A percentile compares a stretch with the other conserved stretches of the same genome.
Evolutionary conservation across 2,113 vertebrate species (phyloP).

Genomic region (Oxyruncus cristatus): DNA sequence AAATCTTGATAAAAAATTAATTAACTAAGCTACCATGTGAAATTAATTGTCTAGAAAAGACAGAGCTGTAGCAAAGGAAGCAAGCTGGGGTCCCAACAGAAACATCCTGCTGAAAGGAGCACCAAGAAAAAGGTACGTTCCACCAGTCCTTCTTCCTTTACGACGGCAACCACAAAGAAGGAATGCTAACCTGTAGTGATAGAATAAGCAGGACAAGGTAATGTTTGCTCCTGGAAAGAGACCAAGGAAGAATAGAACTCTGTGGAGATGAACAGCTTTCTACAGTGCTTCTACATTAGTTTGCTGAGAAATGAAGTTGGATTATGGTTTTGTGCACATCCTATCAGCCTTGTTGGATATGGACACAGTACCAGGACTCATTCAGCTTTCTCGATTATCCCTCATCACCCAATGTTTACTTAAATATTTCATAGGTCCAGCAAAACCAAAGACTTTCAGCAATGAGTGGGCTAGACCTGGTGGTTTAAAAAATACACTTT

Average conservation of each 20-base stretch:
- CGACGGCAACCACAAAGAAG: neutral
- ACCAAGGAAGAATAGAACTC: neutral
- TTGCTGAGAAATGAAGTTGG: neutral
- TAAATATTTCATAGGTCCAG: neutral
- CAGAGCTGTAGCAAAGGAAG: neutral
- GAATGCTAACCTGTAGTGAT: neutral
- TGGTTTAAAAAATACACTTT: neutral
- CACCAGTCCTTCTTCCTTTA: neutral
- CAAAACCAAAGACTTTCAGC: neutral
- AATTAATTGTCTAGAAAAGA: neutral
- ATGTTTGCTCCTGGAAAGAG: neutral
- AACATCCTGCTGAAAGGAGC: neutral
- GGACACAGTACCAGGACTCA: neutral
- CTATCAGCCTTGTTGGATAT: neutral
- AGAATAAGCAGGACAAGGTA: neutral
- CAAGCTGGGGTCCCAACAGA: neutral
- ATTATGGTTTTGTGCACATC: neutral
- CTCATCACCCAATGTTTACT: neutral
- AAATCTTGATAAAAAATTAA: neutral
- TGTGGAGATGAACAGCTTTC: neutral
- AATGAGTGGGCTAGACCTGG: neutral
- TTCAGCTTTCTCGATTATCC: neutral
- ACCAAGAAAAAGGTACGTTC: neutral
- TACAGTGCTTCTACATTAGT: neutral
- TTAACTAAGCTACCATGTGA: neutral